These are phyloP conservation scores for Polia nebulosa DNA, from an alignment of 2,888 invertebrate species.

Conservation along the genomic window DNA sequence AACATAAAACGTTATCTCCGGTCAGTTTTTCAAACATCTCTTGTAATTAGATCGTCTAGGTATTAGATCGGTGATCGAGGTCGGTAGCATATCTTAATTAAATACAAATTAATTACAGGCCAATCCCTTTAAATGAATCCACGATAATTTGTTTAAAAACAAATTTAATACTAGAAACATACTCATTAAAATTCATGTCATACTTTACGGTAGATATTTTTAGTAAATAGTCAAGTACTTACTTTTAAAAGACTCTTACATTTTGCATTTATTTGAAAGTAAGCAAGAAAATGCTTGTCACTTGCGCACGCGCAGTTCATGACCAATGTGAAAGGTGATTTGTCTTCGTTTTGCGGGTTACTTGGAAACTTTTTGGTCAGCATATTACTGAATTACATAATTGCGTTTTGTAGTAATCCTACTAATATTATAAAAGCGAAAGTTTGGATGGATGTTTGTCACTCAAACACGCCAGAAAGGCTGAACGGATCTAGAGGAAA, in stretches of 20 bases:
- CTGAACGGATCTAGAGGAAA: no score
- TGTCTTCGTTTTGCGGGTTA: conserved; percentile 19
- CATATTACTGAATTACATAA: no score
- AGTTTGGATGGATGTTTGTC: no score
- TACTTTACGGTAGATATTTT: background rate
- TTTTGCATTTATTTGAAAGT: conserved; percentile 38
- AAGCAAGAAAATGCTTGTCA: conserved; percentile 28
- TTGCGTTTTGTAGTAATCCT: no score
- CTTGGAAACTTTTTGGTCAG: no score
- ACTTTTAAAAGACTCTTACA: background rate
- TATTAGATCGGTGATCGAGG: conserved; percentile 19
- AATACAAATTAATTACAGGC: conserved; percentile 27
- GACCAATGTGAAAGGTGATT: conserved; percentile 44
- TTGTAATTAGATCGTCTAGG: conserved; percentile 14
- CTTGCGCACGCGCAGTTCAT: conserved; percentile 26
- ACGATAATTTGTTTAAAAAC: background rate
- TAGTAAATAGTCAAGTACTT: conserved; percentile 9
- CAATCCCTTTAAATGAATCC: conserved; percentile 20
- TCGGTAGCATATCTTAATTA: background rate
- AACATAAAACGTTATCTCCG: background rate
- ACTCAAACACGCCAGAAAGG: no score
- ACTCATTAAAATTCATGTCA: conserved; percentile 1
- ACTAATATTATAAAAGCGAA: no score
- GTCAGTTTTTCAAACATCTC: background rate
- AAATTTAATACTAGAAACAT: background rate